A percentile compares a stretch with the other conserved stretches of the same genome.
phyloP scores from a whole-genome alignment of 1,140 invertebrate genomes.

The Pogonomyrmex barbatus region DNA sequence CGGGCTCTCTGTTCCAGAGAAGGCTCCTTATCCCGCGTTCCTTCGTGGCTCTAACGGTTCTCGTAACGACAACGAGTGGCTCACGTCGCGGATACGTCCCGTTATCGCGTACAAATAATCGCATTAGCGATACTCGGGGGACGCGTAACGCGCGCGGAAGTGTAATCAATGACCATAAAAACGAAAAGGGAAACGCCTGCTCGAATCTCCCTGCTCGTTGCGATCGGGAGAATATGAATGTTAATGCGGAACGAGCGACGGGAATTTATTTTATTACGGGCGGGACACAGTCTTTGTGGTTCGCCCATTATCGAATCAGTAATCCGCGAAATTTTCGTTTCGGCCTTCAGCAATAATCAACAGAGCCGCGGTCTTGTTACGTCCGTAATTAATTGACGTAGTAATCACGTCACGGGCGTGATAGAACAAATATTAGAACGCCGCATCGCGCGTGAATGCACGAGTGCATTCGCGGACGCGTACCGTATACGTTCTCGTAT shows the following conservation, averaged over 20 bases:
- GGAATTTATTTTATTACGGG: conserved; percentile 20
- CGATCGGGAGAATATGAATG: not conserved
- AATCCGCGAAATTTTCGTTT: conserved; percentile 20
- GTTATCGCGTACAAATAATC: conserved; percentile 55
- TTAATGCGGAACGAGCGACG: not conserved
- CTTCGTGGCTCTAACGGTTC: conserved; percentile 71
- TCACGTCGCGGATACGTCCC: conserved; percentile 25
- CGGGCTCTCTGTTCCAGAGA: conserved; percentile 64
- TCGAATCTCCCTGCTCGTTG: not conserved
- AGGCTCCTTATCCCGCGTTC: conserved; percentile 71
- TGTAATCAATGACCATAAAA: conserved; percentile 26
- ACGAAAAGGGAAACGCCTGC: not conserved
- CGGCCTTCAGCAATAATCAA: not conserved
- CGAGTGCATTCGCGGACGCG: not conserved
- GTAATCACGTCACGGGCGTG: conserved; percentile 43
- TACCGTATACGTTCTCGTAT: conserved; percentile 12
- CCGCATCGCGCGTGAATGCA: conserved; percentile 29
- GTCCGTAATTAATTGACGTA: conserved; percentile 45
- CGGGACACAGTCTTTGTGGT: not conserved
- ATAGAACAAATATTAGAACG: conserved; percentile 43
- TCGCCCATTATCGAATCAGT: not conserved
- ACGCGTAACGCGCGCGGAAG: not conserved
- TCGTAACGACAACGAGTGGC: conserved; percentile 72
- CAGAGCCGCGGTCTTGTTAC: conserved; percentile 1
- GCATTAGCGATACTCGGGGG: conserved; percentile 12